Evolutionary conservation across 2,113 vertebrate genomes (phyloP).

Genomic region (Acinonyx jubatus): DNA sequence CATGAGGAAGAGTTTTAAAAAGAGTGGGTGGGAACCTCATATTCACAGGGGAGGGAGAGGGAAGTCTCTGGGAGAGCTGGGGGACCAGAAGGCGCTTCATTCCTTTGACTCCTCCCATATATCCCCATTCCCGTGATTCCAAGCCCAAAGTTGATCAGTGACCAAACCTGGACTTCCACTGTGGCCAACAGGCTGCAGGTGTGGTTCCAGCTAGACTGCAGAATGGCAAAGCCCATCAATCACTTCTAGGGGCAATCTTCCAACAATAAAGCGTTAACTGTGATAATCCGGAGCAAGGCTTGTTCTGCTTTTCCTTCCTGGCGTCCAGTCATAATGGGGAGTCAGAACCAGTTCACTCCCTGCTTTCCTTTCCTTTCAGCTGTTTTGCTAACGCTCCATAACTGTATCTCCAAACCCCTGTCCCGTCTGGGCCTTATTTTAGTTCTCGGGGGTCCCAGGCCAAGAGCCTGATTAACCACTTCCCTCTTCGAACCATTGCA

Average conservation of each 20-base stretch:
- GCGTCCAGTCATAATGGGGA: too few relatives aligned
- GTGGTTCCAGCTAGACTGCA: too few relatives aligned
- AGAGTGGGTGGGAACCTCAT: neutral
- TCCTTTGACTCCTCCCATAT: neutral
- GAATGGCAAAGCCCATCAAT: neutral
- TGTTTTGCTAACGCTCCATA: neutral
- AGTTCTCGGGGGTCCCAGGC: neutral
- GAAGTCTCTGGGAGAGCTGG: neutral
- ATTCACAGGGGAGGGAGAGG: neutral
- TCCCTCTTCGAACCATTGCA: neutral
- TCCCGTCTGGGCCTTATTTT: neutral
- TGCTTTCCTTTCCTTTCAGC: neutral
- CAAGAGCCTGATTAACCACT: neutral
- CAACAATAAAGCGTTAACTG: neutral
- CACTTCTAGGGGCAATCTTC: too few relatives aligned
- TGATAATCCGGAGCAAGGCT: rapidly evolving
- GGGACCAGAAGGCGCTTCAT: neutral
- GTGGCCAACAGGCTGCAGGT: rapidly evolving
- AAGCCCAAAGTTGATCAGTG: neutral
- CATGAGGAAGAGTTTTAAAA: neutral
- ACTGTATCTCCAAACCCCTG: rapidly evolving
- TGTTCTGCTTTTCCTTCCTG: neutral
- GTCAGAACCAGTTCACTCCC: neutral
- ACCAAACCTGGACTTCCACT: neutral
- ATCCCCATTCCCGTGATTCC: neutral